phyloP scores from a whole-genome alignment of 2,797 vertebrate species.

The Spondyliosoma cantharus region DNA sequence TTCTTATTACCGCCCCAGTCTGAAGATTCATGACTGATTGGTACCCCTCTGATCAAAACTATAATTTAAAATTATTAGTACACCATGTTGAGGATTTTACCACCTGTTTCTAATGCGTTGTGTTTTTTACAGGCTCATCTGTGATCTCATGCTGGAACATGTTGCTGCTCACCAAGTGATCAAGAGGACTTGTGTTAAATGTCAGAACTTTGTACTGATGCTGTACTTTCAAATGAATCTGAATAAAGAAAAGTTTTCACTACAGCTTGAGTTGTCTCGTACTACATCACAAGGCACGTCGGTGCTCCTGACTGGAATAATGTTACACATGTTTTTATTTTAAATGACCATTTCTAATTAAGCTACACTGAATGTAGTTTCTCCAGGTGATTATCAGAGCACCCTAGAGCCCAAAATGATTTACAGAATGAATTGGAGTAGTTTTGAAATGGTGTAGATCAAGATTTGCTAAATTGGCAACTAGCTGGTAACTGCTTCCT shows the following conservation, averaged over 20 bases:
- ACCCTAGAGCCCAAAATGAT: no score
- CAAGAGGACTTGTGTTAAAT: not conserved
- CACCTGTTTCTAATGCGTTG: rapidly evolving
- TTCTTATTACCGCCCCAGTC: conserved; percentile 72
- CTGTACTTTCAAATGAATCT: not conserved
- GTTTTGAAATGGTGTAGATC: no score
- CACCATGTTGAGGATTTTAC: rapidly evolving
- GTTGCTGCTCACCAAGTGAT: not conserved
- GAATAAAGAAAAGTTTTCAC: not conserved
- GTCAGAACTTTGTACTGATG: not conserved
- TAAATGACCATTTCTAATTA: no score
- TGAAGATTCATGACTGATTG: conserved; percentile 74
- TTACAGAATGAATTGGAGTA: no score
- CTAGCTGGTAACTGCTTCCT: no score
- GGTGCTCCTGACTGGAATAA: no score
- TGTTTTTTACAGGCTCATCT: conserved; percentile 15
- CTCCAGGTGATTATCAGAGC: no score
- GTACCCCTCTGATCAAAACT: conserved; percentile 66
- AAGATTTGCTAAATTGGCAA: no score
- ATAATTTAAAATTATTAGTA: rapidly evolving
- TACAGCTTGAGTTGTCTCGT: no score
- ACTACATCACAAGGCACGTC: no score
- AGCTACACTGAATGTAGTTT: no score
- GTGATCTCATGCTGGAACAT: not conserved
- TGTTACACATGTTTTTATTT: no score